Evolutionary conservation across 2,888 invertebrate genomes (phyloP).

Genomic region (Drosophila melanocephala): DNA sequence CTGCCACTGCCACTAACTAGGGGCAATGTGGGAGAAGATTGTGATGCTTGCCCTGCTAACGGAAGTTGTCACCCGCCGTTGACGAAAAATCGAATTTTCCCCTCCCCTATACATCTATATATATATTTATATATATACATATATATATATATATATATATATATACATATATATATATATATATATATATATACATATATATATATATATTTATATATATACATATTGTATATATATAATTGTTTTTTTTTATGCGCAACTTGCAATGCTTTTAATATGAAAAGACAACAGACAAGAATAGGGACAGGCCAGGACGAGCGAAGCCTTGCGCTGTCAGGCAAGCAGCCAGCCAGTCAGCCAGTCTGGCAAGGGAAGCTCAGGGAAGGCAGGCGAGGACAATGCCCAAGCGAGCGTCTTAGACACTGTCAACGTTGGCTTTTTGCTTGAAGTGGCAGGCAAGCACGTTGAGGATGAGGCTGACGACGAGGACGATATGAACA

Average conservation of each 20-base stretch:
- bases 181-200: too few species aligned
- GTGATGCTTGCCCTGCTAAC: conserved; percentile 52
- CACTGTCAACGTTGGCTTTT: conserved; percentile 82
- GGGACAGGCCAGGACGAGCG: conserved; percentile 35
- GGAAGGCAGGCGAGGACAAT: conserved; percentile 74
- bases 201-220: conserved; percentile 5
- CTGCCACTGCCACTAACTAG: conserved; percentile 13
- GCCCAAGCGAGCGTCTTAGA: conserved; percentile 77
- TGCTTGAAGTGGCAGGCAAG: conserved; percentile 71
- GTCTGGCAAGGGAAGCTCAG: conserved; percentile 12
- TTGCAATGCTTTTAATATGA: conserved; percentile 80
- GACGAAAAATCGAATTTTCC: conserved; percentile 72
- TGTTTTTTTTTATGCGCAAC: conserved; percentile 40
- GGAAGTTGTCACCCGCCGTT: conserved; percentile 71
- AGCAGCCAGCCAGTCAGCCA: conserved; percentile 18
- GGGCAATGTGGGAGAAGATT: conserved; percentile 35
- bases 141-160: conserved; percentile 2
- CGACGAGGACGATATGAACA: conserved; percentile 26
- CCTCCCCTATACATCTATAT: conserved; percentile 2
- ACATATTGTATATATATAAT: conserved; percentile 3
- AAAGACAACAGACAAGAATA: conserved; percentile 76
- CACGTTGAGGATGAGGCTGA: conserved; percentile 23
- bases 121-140: conserved; percentile 2
- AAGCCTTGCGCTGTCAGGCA: conserved; percentile 69
- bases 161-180: background rate